phyloP scores from a whole-genome alignment of 2,113 vertebrate species.

The Hiodon tergisus region DNA sequence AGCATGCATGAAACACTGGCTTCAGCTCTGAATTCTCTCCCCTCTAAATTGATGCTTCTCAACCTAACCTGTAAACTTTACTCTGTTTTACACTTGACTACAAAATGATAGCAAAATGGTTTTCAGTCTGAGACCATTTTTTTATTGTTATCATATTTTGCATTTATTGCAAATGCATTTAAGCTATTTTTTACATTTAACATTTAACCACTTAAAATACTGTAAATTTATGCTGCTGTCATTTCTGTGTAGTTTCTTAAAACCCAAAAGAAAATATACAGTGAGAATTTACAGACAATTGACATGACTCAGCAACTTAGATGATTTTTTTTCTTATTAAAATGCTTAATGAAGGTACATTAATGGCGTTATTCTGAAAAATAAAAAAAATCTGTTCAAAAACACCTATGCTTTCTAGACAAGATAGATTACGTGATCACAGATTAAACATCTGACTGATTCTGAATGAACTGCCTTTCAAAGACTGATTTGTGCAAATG shows the following conservation, averaged over 20 bases:
- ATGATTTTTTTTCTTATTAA: no score
- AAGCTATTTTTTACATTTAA: no score
- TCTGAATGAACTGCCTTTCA: conserved; percentile 17
- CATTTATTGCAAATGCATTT: no score
- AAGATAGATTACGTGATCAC: conserved; percentile 13
- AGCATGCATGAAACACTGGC: conserved; percentile 19
- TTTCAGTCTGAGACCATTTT: no score
- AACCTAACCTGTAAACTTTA: not conserved
- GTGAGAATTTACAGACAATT: no score
- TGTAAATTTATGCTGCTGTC: no score
- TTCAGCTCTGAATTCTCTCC: not conserved
- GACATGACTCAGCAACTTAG: no score
- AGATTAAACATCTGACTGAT: conserved; percentile 22
- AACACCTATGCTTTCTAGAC: conserved; percentile 5
- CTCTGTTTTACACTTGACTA: not conserved
- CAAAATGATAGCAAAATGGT: conserved; percentile 11
- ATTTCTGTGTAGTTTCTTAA: no score
- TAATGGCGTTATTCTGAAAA: not conserved
- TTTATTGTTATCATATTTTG: no score
- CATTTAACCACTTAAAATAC: no score
- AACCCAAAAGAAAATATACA: no score
- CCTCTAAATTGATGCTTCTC: conserved; percentile 16
- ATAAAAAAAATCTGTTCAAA: not conserved
- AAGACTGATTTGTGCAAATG: conserved; percentile 18
- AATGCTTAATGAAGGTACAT: not conserved